Evolutionary conservation across 35 echinoderm and acorn worm species (phyloP).

Genomic region (Ptychodera flava): DNA sequence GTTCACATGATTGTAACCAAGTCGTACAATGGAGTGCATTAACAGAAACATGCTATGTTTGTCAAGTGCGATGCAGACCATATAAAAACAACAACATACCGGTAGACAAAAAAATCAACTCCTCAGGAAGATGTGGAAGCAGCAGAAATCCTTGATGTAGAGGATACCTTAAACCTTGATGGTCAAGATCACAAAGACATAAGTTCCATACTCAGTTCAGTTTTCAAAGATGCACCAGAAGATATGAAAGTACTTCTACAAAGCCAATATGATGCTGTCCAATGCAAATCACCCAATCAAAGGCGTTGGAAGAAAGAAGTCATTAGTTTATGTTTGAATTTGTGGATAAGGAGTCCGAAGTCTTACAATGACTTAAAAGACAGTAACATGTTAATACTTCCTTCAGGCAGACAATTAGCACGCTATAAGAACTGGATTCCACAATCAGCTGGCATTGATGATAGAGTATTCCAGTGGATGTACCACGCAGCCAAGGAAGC

Average conservation of each 20-base stretch:
- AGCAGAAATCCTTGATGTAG: too few relatives aligned
- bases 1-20: too few relatives aligned
- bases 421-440: conserved; percentile 6
- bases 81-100: too few relatives aligned
- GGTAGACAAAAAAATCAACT: too few relatives aligned
- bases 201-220: background rate
- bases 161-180: too few relatives aligned
- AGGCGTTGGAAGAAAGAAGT: conserved; percentile 18
- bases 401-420: conserved; percentile 16
- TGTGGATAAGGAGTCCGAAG: conserved; percentile 21
- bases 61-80: too few relatives aligned
- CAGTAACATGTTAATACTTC: conserved; percentile 19
- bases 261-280: conserved; percentile 8
- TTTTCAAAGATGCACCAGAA: conserved; percentile 15
- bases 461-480: conserved; percentile 1
- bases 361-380: too few relatives aligned
- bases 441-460: conserved; percentile 9
- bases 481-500: background rate
- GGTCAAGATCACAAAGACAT: conserved; percentile 13
- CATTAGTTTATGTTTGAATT: conserved; percentile 19
- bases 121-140: too few relatives aligned
- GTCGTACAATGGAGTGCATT: too few relatives aligned
- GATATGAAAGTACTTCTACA: conserved; percentile 13
- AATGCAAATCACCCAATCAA: background rate
- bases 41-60: too few relatives aligned